phyloP scores from a whole-genome alignment of 2,113 vertebrate genomes.

The Festucalex cinctus region DNA sequence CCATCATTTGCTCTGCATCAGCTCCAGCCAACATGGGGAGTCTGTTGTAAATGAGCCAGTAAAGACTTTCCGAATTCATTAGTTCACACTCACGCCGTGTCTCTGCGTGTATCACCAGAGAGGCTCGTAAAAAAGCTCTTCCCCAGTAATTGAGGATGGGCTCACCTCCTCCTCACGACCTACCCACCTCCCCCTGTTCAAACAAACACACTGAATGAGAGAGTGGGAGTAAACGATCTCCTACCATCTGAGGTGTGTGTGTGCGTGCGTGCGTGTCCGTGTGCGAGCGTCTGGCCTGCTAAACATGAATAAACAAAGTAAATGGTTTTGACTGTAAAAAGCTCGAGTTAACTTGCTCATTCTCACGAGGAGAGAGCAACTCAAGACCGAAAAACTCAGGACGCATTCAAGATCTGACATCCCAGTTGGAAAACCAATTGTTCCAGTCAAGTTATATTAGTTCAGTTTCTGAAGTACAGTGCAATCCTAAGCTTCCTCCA shows the following conservation, averaged over 20 bases:
- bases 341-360: constrained; percentile 43
- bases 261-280: neutral
- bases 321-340: constrained; percentile 59
- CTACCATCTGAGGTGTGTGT: constrained; percentile 42
- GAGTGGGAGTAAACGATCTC: constrained; percentile 22
- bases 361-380: constrained; percentile 57
- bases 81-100: constrained; percentile 44
- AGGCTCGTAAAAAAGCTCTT: constrained; percentile 72
- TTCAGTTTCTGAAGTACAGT: too few species aligned
- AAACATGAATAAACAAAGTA: constrained; percentile 64
- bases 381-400: constrained; percentile 2
- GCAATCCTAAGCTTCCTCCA: too few species aligned
- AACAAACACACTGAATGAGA: constrained; percentile 45
- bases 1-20: constrained; percentile 16
- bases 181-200: constrained; percentile 53
- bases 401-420: neutral
- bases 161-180: constrained; percentile 47
- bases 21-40: constrained; percentile 2
- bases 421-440: neutral
- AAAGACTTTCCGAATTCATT: constrained; percentile 49
- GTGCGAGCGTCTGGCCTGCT: constrained; percentile 39
- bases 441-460: neutral
- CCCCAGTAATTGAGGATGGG: constrained; percentile 65
- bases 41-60: constrained; percentile 29
- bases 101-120: constrained; percentile 37